Conservation (phyloP, 2,797 vertebrate species). For the Selene dorsalis region DNA sequence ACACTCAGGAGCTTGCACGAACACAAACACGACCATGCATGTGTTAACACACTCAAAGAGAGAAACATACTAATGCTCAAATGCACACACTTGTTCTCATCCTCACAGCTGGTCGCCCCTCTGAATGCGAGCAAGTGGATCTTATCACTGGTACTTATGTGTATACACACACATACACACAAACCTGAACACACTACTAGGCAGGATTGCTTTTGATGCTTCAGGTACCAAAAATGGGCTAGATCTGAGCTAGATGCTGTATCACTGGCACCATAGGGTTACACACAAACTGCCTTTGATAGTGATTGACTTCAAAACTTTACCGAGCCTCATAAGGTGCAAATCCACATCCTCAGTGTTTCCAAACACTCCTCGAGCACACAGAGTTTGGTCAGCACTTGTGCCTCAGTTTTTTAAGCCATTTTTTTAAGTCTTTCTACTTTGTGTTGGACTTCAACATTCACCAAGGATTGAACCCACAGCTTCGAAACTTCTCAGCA, state of each 20-base stretch:
- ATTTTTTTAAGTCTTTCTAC: not conserved
- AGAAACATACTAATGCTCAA: conserved; percentile 43
- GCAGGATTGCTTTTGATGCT: not conserved
- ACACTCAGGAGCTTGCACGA: conserved; percentile 4
- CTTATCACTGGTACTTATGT: conserved; percentile 58
- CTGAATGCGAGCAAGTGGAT: conserved; percentile 70
- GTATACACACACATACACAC: conserved; percentile 27
- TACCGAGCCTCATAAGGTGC: not conserved
- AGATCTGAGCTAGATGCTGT: not conserved
- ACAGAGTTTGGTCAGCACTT: not conserved
- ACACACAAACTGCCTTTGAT: not conserved
- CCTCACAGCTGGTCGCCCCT: conserved; percentile 64
- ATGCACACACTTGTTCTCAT: conserved; percentile 54
- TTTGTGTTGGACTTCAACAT: conserved; percentile 1
- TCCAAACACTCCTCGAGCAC: not conserved
- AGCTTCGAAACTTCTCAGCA: not conserved
- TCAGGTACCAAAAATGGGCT: not conserved
- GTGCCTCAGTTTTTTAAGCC: not conserved
- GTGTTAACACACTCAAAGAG: conserved; percentile 18
- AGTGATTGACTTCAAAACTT: not conserved
- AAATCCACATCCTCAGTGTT: not conserved
- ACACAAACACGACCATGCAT: conserved; percentile 35
- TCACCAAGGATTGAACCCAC: not conserved
- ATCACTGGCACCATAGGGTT: not conserved
- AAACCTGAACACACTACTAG: not conserved